Percentiles rank a stretch among this genome's conserved stretches.
Conservation (phyloP, 2,888 invertebrate genomes). For the Trimorus sp. region DNA sequence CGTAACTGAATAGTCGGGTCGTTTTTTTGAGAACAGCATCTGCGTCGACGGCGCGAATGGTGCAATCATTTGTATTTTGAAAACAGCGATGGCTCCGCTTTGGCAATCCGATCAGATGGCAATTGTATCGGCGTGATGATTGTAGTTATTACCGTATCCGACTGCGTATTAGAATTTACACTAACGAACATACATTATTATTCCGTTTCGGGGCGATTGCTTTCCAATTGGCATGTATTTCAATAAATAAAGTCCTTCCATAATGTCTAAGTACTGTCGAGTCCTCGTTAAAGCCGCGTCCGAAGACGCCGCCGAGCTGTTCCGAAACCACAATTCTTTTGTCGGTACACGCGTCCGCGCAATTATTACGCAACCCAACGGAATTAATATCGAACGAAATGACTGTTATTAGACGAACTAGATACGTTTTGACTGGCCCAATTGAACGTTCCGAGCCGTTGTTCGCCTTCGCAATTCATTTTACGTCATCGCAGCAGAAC, state of each 20-base stretch:
- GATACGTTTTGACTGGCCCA: conserved; percentile 25
- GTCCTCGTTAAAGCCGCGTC: conserved; percentile 56
- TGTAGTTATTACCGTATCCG: conserved; percentile 77
- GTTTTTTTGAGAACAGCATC: conserved; percentile 66
- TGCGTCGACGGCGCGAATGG: conserved; percentile 67
- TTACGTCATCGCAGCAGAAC: too few species aligned
- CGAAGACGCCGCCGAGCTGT: conserved; percentile 38
- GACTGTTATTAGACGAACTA: conserved; percentile 53
- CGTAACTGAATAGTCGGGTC: too few species aligned
- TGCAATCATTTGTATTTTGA: conserved; percentile 75
- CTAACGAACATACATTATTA: conserved; percentile 66
- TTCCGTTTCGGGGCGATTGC: conserved; percentile 66
- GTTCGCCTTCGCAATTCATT: too few species aligned
- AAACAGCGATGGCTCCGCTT: conserved; percentile 75
- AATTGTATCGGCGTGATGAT: conserved; percentile 78
- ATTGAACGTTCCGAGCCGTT: background rate
- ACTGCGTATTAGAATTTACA: conserved; percentile 74
- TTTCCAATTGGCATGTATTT: conserved; percentile 61
- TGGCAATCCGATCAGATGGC: conserved; percentile 75
- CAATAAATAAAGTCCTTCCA: conserved; percentile 54
- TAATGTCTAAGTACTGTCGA: conserved; percentile 48
- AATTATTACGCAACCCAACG: conserved; percentile 49
- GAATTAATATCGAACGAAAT: conserved; percentile 50
- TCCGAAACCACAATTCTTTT: conserved; percentile 56
- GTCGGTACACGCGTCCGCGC: conserved; percentile 55